Percentiles rank a stretch among this genome's conserved stretches.
Evolutionary conservation across 2,888 invertebrate species (phyloP).

Genomic region (Calameuta idolon): DNA sequence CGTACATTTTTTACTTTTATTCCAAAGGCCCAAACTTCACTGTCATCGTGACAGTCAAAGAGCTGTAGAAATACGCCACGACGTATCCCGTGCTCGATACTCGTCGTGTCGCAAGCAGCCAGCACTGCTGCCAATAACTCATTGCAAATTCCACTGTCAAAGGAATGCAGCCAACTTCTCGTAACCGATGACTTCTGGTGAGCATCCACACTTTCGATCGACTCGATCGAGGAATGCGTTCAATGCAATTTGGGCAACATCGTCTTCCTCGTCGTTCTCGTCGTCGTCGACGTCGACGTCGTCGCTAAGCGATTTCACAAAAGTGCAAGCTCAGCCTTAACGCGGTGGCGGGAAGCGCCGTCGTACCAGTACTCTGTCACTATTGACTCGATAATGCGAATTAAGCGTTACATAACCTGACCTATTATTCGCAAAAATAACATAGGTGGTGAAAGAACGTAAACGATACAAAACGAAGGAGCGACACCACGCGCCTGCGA

Average conservation of each 20-base stretch:
- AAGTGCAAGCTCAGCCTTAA: conserved; percentile 1
- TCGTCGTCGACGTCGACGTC: conserved; percentile 15
- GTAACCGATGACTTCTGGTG: not conserved
- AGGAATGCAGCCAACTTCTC: not conserved
- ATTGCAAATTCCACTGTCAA: not conserved
- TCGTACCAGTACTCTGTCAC: not conserved
- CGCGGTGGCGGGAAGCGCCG: not conserved
- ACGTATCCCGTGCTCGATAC: not conserved
- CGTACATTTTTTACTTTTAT: no score
- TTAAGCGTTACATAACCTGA: conserved; percentile 41
- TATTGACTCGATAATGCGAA: conserved; percentile 27
- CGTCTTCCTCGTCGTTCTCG: conserved; percentile 2
- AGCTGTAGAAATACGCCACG: no score
- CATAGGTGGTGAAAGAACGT: not conserved
- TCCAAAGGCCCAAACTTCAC: no score
- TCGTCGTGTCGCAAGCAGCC: not conserved
- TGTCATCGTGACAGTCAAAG: no score
- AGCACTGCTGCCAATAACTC: not conserved
- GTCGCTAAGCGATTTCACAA: conserved; percentile 20
- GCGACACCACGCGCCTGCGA: conserved; percentile 2
- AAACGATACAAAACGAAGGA: not conserved
- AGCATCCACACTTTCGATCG: not conserved
- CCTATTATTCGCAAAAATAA: conserved; percentile 30
- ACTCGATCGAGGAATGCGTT: conserved; percentile 24
- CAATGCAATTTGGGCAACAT: conserved; percentile 24